Base-by-base conservation (phyloP, 1,140 invertebrate species). In the Pristionchus pacificus region DNA sequence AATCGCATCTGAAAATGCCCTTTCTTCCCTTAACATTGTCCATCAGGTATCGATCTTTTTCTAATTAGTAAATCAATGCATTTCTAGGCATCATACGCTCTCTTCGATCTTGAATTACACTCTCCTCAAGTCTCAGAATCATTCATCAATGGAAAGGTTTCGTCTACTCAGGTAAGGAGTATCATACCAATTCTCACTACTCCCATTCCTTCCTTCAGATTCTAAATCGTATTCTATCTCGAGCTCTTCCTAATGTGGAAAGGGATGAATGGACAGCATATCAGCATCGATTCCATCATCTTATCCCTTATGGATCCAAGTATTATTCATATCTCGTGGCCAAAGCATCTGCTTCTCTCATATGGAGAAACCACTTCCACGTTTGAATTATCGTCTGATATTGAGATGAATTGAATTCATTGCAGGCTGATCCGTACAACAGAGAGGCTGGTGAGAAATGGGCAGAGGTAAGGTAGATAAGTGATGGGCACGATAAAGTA, bases 301-400 rank as follows among this genome's bases (percentile, higher is more conserved):
- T 98, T 32, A 92, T 97, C 3, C 93, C 94, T 1, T 98, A 99
- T 85, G 96, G 95, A 32, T 94, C 93, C 0, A 97, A 96, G 85
- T 98, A 98, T 86, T 98, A 98, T 85, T 92, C 95, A 0, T 98
- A 99, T 86, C 86, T 97, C 61, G 90, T 97, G 79, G 97, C 95
- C 0, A 88, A 92, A 77, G 92, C 94, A 27, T 89, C 97, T 55
- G 94, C 95, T 0, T 91, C 92, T 30, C 90, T 90, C 87, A 94
- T 96, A 74, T 98, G 95, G 95, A 89, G 93, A 78, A 88, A 88
- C 25, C 91, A 91, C 80, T 97, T 98, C 80, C 87, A 90, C 6
- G 38, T 49, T n/a, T n/a, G n/a, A n/a, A 49, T 49, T 49, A 6
- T 6, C 19, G 38, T 6, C 19, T 49, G 6, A 49, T 49, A 49